These are phyloP conservation scores for Synodontis membranacea DNA, from an alignment of 2,113 vertebrate genomes.

Conservation along the genomic window DNA sequence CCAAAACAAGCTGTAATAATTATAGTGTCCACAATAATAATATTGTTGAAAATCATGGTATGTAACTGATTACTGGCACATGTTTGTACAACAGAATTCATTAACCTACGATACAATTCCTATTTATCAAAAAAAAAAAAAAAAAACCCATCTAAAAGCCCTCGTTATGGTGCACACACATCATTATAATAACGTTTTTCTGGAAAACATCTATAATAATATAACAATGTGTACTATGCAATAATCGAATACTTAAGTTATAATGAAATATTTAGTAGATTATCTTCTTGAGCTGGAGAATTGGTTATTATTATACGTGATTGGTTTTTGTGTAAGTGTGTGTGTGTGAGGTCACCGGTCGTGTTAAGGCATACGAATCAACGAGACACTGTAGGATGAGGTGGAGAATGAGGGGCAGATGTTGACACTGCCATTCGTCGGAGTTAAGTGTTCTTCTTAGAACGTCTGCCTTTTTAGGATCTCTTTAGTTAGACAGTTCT, in stretches of 20 bases:
- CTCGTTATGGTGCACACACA: constrained; percentile 62
- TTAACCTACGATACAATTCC: constrained; percentile 59
- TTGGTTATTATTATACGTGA: constrained; percentile 1
- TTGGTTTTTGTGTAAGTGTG: constrained; percentile 28
- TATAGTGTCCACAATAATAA: neutral
- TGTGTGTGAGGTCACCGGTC: constrained; percentile 53
- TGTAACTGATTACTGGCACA: neutral
- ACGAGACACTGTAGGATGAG: constrained; percentile 32
- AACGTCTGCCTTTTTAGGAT: neutral
- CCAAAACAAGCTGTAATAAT: neutral
- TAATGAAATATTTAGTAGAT: constrained; percentile 42
- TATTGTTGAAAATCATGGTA: no score
- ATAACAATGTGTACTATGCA: constrained; percentile 71
- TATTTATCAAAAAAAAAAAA: neutral
- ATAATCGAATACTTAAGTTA: constrained; percentile 59
- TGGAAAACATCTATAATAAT: constrained; percentile 73
- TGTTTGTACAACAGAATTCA: constrained; percentile 56
- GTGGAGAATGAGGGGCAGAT: neutral
- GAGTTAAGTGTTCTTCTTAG: neutral
- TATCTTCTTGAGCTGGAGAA: constrained; percentile 53
- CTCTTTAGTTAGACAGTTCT: neutral
- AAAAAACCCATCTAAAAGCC: constrained; percentile 66
- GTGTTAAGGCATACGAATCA: constrained; percentile 56
- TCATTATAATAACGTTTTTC: constrained; percentile 71
- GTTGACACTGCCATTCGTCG: constrained; percentile 5